Evolutionary conservation across 2,888 invertebrate genomes (phyloP).

Genomic region (Theretra japonica): DNA sequence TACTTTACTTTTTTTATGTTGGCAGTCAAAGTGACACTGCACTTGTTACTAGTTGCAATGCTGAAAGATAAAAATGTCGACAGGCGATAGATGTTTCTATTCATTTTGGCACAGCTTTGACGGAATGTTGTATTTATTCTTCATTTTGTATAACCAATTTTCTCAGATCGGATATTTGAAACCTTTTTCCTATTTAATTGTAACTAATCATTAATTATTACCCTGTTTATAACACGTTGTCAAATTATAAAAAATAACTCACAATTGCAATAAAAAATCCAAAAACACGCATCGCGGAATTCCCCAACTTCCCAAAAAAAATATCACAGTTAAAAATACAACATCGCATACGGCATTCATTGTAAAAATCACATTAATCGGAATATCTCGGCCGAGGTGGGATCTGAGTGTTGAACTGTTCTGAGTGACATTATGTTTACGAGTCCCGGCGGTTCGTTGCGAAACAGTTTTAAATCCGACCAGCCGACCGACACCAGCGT

Average conservation of each 20-base stretch:
- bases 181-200: no score
- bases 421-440: slow-evolving; percentile 70
- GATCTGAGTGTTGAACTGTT: slow-evolving; percentile 34
- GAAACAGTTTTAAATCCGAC: slow-evolving; percentile 54
- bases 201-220: no score
- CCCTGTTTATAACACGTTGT: no score
- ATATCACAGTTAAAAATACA: neutral
- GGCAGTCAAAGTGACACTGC: no score
- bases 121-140: no score
- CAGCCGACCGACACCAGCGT: slow-evolving; percentile 54
- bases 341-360: neutral
- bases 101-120: no score
- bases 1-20: no score
- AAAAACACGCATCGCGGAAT: neutral
- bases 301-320: neutral
- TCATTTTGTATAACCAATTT: no score
- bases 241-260: neutral
- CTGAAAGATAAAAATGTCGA: no score
- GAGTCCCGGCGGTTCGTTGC: slow-evolving; percentile 57
- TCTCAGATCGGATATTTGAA: no score
- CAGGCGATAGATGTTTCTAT: no score
- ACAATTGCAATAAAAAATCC: neutral
- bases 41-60: no score
- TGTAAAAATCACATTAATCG: slow-evolving; percentile 5
- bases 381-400: slow-evolving; percentile 45